These are phyloP conservation scores for Eurytoma californica DNA, from an alignment of 2,888 invertebrate species.

Conservation along the genomic window DNA sequence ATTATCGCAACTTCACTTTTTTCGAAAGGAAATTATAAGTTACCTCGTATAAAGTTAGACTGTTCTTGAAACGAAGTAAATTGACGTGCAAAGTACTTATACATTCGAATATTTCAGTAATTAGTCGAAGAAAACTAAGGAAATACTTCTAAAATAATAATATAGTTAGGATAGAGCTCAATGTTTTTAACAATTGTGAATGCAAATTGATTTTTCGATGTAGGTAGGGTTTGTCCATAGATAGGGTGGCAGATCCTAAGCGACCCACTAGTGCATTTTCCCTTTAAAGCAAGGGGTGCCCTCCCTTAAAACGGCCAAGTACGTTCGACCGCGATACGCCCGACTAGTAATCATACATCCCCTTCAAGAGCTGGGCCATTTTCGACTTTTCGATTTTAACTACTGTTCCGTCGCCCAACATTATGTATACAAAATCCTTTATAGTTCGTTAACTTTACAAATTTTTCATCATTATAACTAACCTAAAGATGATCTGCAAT, in stretches of 20 bases:
- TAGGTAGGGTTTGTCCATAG: conserved; percentile 34
- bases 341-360: conserved; percentile 68
- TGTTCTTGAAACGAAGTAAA: too few species aligned
- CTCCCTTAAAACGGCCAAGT: conserved; percentile 62
- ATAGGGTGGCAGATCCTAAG: neutral
- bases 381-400: conserved; percentile 6
- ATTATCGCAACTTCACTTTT: neutral
- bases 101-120: too few species aligned
- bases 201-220: neutral
- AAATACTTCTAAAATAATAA: too few species aligned
- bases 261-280: conserved; percentile 33
- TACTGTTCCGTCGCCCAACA: neutral
- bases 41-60: too few species aligned
- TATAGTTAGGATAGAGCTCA: too few species aligned
- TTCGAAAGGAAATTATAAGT: too few species aligned
- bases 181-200: too few species aligned
- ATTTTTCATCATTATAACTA: too few species aligned
- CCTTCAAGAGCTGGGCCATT: conserved; percentile 63
- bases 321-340: conserved; percentile 60
- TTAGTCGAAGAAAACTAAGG: too few species aligned
- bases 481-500: too few species aligned
- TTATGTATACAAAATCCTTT: neutral
- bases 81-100: too few species aligned
- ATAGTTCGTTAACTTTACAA: neutral
- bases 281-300: conserved; percentile 36